Conservation (phyloP, 2,797 vertebrate genomes). For the Scarus forsteni region DNA sequence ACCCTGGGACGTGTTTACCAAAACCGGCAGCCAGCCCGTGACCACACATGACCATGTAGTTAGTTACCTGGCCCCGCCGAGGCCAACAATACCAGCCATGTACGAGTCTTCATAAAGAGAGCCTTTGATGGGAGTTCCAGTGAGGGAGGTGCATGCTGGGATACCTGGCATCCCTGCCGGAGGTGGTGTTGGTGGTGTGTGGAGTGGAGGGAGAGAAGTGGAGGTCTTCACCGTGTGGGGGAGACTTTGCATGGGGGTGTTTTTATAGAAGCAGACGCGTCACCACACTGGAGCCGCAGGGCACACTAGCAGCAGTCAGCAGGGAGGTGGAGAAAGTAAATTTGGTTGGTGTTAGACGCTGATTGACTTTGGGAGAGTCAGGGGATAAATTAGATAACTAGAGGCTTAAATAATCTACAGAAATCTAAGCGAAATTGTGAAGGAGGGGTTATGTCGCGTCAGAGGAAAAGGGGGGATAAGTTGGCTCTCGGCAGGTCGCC, state of each 20-base stretch:
- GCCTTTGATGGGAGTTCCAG: slow-evolving; percentile 85
- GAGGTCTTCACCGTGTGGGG: slow-evolving; percentile 65
- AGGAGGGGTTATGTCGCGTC: slow-evolving; percentile 1
- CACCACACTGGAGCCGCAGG: slow-evolving; percentile 78
- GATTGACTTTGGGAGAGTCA: slow-evolving; percentile 50
- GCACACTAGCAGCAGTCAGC: slow-evolving; percentile 80
- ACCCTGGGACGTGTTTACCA: slow-evolving; percentile 67
- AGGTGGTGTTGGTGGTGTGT: slow-evolving; percentile 64
- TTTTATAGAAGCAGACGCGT: slow-evolving; percentile 83
- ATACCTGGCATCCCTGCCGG: slow-evolving; percentile 78
- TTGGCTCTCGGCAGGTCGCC: slow-evolving; percentile 51
- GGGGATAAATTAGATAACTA: slow-evolving; percentile 58
- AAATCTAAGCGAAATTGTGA: slow-evolving; percentile 35
- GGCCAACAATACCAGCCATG: slow-evolving; percentile 80
- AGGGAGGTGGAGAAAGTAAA: slow-evolving; percentile 36
- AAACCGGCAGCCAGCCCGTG: slow-evolving; percentile 59
- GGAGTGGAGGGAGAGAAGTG: slow-evolving; percentile 56
- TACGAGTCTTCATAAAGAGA: slow-evolving; percentile 78
- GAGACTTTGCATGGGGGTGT: slow-evolving; percentile 66
- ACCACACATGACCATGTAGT: slow-evolving; percentile 74
- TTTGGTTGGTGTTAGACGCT: slow-evolving; percentile 35
- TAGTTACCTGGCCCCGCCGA: slow-evolving; percentile 41
- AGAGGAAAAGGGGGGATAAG: slow-evolving; percentile 31
- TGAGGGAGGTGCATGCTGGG: slow-evolving; percentile 76
- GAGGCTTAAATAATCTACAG: slow-evolving; percentile 56